Evolutionary conservation across 2,797 vertebrate genomes (phyloP).

Genomic region (Lemur catta): DNA sequence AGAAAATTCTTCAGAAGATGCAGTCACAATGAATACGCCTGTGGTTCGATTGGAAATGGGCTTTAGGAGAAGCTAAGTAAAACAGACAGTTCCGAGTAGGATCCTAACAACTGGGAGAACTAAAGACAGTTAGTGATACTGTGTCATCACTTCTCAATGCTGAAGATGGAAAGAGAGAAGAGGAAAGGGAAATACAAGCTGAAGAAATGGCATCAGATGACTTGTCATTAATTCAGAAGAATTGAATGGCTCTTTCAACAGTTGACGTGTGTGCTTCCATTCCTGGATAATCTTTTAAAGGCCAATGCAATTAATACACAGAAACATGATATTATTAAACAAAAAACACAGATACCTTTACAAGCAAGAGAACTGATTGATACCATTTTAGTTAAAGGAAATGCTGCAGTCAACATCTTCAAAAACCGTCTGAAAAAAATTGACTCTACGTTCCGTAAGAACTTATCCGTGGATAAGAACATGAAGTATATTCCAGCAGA

Average conservation of each 20-base stretch:
- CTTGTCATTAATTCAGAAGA: conserved; percentile 92
- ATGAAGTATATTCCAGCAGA: conserved; percentile 85
- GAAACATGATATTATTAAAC: conserved; percentile 92
- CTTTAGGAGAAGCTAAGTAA: conserved; percentile 92
- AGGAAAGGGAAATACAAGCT: conserved; percentile 92
- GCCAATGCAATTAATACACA: conserved; percentile 89
- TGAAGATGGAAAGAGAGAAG: conserved; percentile 94
- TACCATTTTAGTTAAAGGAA: conserved; percentile 94
- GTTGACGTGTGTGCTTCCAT: conserved; percentile 90
- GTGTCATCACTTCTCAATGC: conserved; percentile 93
- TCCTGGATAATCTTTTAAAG: conserved; percentile 91
- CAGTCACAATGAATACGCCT: conserved; percentile 95
- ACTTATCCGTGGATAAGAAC: conserved; percentile 91
- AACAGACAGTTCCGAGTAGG: conserved; percentile 94
- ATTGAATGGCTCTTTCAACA: conserved; percentile 93
- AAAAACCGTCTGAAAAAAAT: conserved; percentile 94
- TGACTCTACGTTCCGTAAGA: conserved; percentile 92
- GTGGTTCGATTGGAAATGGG: conserved; percentile 98
- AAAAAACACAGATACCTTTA: conserved; percentile 89
- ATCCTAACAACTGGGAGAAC: conserved; percentile 96
- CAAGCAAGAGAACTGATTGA: conserved; percentile 95
- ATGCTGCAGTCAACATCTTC: conserved; percentile 93
- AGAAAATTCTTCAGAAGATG: conserved; percentile 92
- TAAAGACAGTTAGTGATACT: conserved; percentile 95
- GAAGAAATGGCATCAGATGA: conserved; percentile 96